These are phyloP conservation scores for Pantherophis alleghaniensis DNA, from an alignment of 2,797 vertebrate genomes.

Conservation along the genomic window DNA sequence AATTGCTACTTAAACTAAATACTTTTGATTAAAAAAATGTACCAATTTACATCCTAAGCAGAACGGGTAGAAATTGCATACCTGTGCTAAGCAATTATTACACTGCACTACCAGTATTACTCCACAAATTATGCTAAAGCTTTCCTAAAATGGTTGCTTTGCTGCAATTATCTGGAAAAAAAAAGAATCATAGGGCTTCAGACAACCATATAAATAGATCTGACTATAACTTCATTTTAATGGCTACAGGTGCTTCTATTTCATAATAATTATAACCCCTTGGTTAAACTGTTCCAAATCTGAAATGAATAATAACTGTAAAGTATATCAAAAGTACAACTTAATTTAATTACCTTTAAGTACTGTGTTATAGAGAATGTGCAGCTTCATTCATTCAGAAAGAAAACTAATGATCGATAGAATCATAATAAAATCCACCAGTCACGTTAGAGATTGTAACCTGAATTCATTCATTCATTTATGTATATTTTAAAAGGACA, in stretches of 20 bases:
- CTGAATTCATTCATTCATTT: not conserved
- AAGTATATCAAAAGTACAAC: not conserved
- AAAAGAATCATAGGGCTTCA: not conserved
- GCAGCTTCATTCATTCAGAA: not conserved
- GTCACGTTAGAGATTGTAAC: not conserved
- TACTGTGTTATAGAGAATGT: not conserved
- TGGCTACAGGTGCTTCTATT: not conserved
- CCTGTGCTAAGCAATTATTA: slow-evolving; percentile 2
- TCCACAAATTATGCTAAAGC: not conserved
- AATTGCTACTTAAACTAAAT: not conserved
- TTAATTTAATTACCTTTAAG: slow-evolving; percentile 4
- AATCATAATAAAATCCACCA: not conserved
- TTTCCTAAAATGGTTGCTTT: not conserved
- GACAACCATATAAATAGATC: slow-evolving; percentile 20
- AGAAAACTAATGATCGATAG: not conserved
- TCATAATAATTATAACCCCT: slow-evolving; percentile 12
- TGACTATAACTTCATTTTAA: slow-evolving; percentile 15
- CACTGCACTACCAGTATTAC: not conserved
- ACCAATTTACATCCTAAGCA: not conserved
- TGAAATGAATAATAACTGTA: not conserved
- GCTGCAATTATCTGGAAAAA: not conserved
- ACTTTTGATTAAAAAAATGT: not conserved
- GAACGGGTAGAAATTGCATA: not conserved
- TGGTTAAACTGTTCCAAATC: slow-evolving; percentile 33
- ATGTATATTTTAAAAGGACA: not conserved